Evolutionary conservation across 2,888 invertebrate genomes (phyloP), one percentile per base, ranked within the genome.

Genomic region (Morpho achilles): DNA sequence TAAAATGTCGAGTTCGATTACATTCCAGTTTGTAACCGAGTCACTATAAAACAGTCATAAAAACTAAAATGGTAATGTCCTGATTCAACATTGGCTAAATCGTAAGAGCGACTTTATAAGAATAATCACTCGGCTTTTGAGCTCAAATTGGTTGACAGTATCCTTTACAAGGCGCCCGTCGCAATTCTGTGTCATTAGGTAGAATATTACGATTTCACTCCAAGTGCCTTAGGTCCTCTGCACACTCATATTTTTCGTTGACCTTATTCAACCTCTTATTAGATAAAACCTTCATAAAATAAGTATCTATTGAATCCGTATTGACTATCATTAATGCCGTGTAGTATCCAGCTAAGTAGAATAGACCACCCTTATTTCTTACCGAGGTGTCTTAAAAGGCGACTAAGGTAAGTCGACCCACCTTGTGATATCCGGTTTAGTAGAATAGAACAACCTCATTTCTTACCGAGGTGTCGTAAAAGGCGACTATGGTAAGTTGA

Each of bases 81-180:
- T 59, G 51, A 51, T 53, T 49, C 61, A 52, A 52, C 54, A 10
- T 61, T 53, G 49, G 47, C 54, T 16, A 40, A 50, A 46, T 42
- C 45, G 32, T 46, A 50, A 56, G 9, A 40, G 55, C 8, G 42
- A 57, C 54, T 49, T n/a, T 52, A 47, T 56, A 44, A 22, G 50
- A 44, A 32, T 46, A 58, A 45, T 50, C 58, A 55, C 46, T 50
- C 47, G 50, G 39, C 58, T 51, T 56, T 50, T 49, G 60, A 49
- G 52, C 10, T 45, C 56, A 52, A 56, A 56, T 60, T 60, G 53
- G 58, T 53, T 48, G 44, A 53, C 45, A 43, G 40, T 48, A 42
- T 48, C n/a, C 56, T 61, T 44, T 62, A 57, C 46, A 62, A 46
- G 58, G 55, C 50, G 43, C 47, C 50, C 41, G 58, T 52, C 47